Conservation (phyloP, 2,797 vertebrate species). For the Chaenodraco wilsoni region DNA sequence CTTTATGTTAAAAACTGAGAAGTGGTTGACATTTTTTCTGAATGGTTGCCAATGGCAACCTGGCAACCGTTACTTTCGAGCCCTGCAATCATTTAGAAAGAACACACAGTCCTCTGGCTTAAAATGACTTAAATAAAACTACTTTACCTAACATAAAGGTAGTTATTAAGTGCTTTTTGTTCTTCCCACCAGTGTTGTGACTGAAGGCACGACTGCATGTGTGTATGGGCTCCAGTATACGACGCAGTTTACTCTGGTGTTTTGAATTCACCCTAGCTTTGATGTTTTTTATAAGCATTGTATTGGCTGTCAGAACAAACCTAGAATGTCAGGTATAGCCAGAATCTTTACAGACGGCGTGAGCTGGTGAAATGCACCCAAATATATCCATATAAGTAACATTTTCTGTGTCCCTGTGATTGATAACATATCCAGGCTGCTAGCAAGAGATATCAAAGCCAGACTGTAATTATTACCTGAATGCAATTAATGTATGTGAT, state of each 20-base stretch:
- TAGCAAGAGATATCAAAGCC: background rate
- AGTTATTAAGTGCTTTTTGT: background rate
- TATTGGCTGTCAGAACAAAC: background rate
- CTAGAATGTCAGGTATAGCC: background rate
- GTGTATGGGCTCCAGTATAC: background rate
- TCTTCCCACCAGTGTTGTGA: background rate
- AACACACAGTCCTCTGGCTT: background rate
- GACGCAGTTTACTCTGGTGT: constrained; percentile 37
- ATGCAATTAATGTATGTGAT: too few species aligned
- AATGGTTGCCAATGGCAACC: too few species aligned
- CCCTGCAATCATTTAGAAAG: background rate
- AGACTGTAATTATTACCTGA: background rate
- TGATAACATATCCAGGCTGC: background rate
- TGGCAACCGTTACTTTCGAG: too few species aligned
- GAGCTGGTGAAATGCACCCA: background rate
- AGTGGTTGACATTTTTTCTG: too few species aligned
- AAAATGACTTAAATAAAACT: too few species aligned
- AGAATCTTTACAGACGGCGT: background rate
- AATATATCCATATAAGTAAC: background rate
- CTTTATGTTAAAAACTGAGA: too few species aligned
- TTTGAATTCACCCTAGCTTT: background rate
- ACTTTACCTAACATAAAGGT: too few species aligned
- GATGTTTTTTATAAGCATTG: background rate
- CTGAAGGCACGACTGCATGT: background rate
- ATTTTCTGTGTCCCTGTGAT: background rate